Base-by-base conservation (phyloP, 2,113 vertebrate species). In the Phasianus colchicus region DNA sequence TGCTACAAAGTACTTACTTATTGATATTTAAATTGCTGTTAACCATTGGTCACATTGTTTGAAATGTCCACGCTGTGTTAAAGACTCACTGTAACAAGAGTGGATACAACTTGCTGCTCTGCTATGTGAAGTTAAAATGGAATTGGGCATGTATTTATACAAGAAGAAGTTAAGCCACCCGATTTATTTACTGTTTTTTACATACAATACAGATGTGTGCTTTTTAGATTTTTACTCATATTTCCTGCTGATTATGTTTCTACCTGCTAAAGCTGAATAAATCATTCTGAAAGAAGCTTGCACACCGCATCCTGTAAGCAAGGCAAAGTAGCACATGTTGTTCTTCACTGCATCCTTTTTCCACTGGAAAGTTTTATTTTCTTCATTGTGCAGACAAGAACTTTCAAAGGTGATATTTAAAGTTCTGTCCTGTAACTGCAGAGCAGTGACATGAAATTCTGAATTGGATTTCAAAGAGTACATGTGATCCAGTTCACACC, bases 1-100 rank as follows among this genome's bases (percentile, higher is more conserved):
- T 61, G 13, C 40, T 47, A 82, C 24, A 65, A 70, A 83, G 66
- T 66, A 80, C 48, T 81, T 78, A 81, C 40, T 84, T 72, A 83
- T 36, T 84, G 86, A 72, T 94, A 91, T 64, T 85, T 60, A 83
- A 82, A 89, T 84, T 50, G 50, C 66, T 65, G 81, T 88, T 38
- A 75, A 79, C 75, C 47, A 71, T 82, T 27, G 74, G 55, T 58
- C 45, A 78, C 40, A 65, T n/a, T 67, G 19, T 64, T 71, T 75
- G 86, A 83, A 96, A 86, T 57, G 57, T 21, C 27, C 18, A 47
- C 22, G 5, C 21, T 67, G 13, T 57, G 17, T 55, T 64, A 27
- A 83, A 38, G 83, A 60, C 36, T 60, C 15, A 17, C 20, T 57
- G 48, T 43, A 60, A 67, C 47, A 71, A 61, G 50, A 79, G 34